A percentile compares a stretch with the other conserved stretches of the same genome.
phyloP scores from a whole-genome alignment of 2,113 vertebrate species.

The Rhabdornis inornatus region DNA sequence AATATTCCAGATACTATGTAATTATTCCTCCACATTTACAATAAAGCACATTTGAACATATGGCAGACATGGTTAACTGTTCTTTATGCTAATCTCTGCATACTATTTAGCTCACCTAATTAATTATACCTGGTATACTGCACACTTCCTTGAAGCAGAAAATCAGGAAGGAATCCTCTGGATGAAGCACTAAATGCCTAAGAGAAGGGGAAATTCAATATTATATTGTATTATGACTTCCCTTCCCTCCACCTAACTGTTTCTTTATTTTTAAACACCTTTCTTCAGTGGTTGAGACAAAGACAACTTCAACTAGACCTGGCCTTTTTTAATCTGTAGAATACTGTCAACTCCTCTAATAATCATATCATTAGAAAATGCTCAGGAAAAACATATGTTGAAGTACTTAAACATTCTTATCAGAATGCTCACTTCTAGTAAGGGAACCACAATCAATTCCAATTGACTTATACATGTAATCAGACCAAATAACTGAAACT shows the following conservation, averaged over 20 bases:
- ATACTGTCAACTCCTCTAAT: background rate
- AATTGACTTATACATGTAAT: background rate
- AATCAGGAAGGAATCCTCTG: background rate
- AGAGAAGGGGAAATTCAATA: background rate
- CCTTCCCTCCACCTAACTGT: background rate
- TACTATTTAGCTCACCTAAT: conserved; percentile 49
- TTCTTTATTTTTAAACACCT: background rate
- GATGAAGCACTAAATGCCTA: background rate
- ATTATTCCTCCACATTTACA: conserved; percentile 31
- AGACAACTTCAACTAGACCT: background rate
- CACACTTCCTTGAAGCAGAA: background rate
- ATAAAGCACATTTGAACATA: conserved; percentile 28
- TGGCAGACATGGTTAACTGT: conserved; percentile 32
- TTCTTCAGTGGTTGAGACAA: background rate
- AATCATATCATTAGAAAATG: background rate
- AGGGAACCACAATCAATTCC: background rate
- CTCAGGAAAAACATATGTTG: background rate
- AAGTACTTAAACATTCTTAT: background rate
- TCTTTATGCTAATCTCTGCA: conserved; percentile 47
- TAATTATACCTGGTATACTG: conserved; percentile 14
- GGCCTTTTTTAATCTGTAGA: background rate
- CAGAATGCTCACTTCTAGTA: background rate
- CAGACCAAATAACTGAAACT: background rate
- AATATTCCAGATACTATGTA: background rate
- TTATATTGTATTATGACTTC: background rate